Percentiles rank a stretch among this genome's conserved stretches.
These are phyloP conservation scores for Drosophila pectinifera DNA, from an alignment of 1,140 invertebrate species.

Conservation along the genomic window DNA sequence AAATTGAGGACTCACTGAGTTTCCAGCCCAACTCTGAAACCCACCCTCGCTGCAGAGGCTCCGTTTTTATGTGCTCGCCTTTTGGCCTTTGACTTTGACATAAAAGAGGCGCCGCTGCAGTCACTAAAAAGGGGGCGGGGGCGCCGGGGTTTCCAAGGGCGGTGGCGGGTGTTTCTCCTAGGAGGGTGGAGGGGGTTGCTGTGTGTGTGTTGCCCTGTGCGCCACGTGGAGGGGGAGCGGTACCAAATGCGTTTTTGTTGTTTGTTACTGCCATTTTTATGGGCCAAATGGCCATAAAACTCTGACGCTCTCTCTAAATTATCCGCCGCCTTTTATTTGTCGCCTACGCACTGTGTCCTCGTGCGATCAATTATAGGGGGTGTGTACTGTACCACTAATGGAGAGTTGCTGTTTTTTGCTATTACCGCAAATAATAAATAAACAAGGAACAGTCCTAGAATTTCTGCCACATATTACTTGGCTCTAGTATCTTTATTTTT, in stretches of 20 bases:
- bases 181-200: background rate
- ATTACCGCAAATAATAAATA: conserved; percentile 4
- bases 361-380: conserved; percentile 46
- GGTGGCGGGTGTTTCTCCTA: background rate
- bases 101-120: conserved; percentile 71
- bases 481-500: conserved; percentile 22
- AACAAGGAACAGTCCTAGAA: background rate
- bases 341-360: conserved; percentile 60
- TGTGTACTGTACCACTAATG: conserved; percentile 71
- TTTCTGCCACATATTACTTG: conserved; percentile 9
- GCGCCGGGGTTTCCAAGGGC: too few species aligned
- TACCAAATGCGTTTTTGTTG: conserved; percentile 79
- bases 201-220: background rate
- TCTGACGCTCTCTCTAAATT: conserved; percentile 31
- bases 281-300: conserved; percentile 74
- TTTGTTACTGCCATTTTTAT: conserved; percentile 77
- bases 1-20: too few species aligned
- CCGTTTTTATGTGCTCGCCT: conserved; percentile 70
- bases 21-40: background rate
- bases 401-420: conserved; percentile 54
- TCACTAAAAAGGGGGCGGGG: conserved; percentile 19
- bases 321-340: conserved; percentile 25
- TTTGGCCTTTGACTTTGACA: conserved; percentile 80
- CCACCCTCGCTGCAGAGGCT: conserved; percentile 45
- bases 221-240: background rate